phyloP scores from a whole-genome alignment of 1,140 invertebrate species.

The Ladona fulva region DNA sequence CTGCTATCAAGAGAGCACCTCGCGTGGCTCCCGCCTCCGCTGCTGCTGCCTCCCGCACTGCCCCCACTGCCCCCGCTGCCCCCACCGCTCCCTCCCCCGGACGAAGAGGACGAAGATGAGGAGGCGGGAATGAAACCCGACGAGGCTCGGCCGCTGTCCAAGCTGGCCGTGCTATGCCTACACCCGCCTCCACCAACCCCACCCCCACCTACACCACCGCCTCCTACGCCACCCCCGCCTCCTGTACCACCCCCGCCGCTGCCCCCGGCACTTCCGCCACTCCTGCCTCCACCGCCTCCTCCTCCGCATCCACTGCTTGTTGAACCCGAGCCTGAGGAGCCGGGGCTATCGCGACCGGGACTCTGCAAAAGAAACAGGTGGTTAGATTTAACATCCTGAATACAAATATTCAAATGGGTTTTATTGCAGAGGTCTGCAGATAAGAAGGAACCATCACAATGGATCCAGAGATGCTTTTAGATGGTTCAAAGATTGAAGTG shows the following conservation, averaged over 20 bases:
- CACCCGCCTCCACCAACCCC: constrained; percentile 62
- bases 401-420: too few relatives aligned
- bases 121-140: constrained; percentile 52
- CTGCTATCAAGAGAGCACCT: constrained; percentile 10
- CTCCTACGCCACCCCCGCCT: constrained; percentile 70
- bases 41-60: constrained; percentile 29
- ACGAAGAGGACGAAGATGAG: constrained; percentile 25
- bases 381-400: too few relatives aligned
- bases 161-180: constrained; percentile 81
- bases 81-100: constrained; percentile 22
- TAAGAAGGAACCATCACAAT: too few relatives aligned
- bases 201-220: constrained; percentile 75
- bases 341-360: constrained; percentile 79
- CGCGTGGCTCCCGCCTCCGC: not conserved
- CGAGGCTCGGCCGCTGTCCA: constrained; percentile 86
- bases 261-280: constrained; percentile 69
- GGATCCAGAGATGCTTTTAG: too few relatives aligned
- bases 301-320: constrained; percentile 59
- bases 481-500: too few relatives aligned
- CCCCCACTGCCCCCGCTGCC: constrained; percentile 35
- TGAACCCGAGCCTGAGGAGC: constrained; percentile 71
- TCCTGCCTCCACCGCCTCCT: constrained; percentile 85
- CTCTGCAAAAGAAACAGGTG: constrained; percentile 44
- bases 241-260: constrained; percentile 63
- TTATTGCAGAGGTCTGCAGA: too few relatives aligned